phyloP scores from a whole-genome alignment of 2,797 vertebrate genomes.

The Schizothorax lantsangensis region DNA sequence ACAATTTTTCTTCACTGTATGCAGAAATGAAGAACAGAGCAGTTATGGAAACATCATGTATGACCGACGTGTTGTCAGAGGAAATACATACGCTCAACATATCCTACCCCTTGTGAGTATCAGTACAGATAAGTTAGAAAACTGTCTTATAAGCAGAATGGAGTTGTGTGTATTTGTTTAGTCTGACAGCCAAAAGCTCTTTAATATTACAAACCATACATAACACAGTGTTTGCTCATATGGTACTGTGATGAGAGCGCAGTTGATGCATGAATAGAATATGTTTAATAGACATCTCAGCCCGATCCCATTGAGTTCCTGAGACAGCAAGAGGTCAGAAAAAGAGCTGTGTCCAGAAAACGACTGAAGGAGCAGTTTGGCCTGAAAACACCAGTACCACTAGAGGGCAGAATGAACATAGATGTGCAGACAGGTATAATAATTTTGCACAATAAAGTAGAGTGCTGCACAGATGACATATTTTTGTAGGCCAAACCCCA shows the following conservation, averaged over 20 bases:
- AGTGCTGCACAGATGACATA: neutral
- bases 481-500: neutral
- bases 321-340: slow-evolving; percentile 74
- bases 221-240: neutral
- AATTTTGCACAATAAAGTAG: neutral
- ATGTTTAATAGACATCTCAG: slow-evolving; percentile 66
- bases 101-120: slow-evolving; percentile 76
- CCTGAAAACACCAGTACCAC: slow-evolving; percentile 77
- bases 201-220: neutral
- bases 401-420: slow-evolving; percentile 82
- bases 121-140: neutral
- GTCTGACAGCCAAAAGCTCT: neutral
- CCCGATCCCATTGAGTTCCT: slow-evolving; percentile 73
- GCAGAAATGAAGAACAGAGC: slow-evolving; percentile 74
- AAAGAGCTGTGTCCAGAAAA: slow-evolving; percentile 73
- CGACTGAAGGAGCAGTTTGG: slow-evolving; percentile 70
- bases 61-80: slow-evolving; percentile 90
- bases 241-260: neutral
- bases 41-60: slow-evolving; percentile 88
- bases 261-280: neutral
- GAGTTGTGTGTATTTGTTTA: neutral
- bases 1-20: neutral
- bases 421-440: slow-evolving; percentile 90
- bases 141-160: neutral
- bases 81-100: slow-evolving; percentile 83